Percentiles rank a stretch among this genome's conserved stretches.
Evolutionary conservation across 2,797 vertebrate species (phyloP).

Genomic region (Peromyscus attwateri): DNA sequence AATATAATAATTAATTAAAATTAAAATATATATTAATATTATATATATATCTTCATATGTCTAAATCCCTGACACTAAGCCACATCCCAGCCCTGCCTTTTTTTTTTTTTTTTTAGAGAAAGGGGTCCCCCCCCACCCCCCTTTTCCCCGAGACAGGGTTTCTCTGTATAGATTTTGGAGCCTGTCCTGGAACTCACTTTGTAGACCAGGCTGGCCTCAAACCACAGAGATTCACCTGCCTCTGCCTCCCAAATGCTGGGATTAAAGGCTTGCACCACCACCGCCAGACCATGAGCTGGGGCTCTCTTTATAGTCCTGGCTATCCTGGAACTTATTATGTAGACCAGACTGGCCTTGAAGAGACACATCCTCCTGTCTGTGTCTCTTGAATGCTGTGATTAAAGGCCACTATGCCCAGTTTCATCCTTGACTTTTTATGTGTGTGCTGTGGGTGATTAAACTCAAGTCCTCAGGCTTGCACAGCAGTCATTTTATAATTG

Average conservation of each 20-base stretch:
- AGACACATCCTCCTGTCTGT: neutral
- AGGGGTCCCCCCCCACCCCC: fast-evolving
- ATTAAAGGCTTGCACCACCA: no score
- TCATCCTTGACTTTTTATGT: neutral
- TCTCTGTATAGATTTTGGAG: no score
- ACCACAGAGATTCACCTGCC: no score
- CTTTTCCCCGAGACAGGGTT: neutral
- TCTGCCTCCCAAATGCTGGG: no score
- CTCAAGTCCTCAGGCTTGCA: neutral
- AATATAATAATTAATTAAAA: neutral
- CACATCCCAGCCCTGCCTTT: neutral
- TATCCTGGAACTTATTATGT: neutral
- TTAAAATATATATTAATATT: neutral
- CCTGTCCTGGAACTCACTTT: no score
- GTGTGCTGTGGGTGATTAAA: neutral
- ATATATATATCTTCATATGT: neutral
- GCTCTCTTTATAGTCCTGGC: neutral
- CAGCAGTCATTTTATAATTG: neutral
- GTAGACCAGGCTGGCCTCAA: no score
- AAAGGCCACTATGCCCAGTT: neutral
- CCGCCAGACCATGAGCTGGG: no score
- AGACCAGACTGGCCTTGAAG: neutral
- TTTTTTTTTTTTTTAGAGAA: neutral
- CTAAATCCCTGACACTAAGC: neutral
- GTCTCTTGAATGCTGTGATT: neutral